Evolutionary conservation across 2,888 invertebrate species (phyloP).

Genomic region (Anorthoa munda): DNA sequence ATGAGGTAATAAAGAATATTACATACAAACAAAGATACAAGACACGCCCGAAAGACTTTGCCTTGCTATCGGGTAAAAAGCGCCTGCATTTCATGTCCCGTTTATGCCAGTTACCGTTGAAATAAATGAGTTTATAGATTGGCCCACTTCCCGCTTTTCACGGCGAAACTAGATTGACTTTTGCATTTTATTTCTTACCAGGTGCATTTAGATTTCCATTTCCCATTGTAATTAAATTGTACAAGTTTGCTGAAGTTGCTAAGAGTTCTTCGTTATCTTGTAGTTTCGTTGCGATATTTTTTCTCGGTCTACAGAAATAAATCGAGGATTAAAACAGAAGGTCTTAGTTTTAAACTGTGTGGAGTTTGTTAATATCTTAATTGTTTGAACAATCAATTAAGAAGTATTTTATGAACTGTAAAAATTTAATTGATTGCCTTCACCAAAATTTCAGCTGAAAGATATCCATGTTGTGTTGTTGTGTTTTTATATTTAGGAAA

Average conservation of each 20-base stretch:
- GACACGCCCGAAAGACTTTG: too few species aligned
- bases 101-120: conserved; percentile 74
- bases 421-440: too few species aligned
- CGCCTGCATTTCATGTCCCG: conserved; percentile 69
- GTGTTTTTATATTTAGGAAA: too few species aligned
- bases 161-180: conserved; percentile 73
- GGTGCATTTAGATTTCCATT: conserved; percentile 84
- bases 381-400: background rate
- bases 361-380: conserved; percentile 13
- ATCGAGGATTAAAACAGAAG: conserved; percentile 24
- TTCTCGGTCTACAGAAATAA: conserved; percentile 64
- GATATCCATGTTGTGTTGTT: too few species aligned
- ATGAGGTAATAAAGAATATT: too few species aligned
- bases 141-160: conserved; percentile 76
- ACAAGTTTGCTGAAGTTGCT: conserved; percentile 76
- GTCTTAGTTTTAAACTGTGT: conserved; percentile 37
- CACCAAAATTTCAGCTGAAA: too few species aligned
- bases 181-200: conserved; percentile 77
- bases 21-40: too few species aligned
- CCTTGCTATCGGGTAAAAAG: conserved; percentile 6
- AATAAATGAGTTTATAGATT: conserved; percentile 83
- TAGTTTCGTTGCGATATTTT: conserved; percentile 67
- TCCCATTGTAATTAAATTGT: conserved; percentile 84
- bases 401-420: background rate
- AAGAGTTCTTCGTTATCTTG: conserved; percentile 65